A percentile compares a stretch with the other conserved stretches of the same genome.
Evolutionary conservation across 2,888 invertebrate genomes (phyloP).

Genomic region (Drosophila seclusa): DNA sequence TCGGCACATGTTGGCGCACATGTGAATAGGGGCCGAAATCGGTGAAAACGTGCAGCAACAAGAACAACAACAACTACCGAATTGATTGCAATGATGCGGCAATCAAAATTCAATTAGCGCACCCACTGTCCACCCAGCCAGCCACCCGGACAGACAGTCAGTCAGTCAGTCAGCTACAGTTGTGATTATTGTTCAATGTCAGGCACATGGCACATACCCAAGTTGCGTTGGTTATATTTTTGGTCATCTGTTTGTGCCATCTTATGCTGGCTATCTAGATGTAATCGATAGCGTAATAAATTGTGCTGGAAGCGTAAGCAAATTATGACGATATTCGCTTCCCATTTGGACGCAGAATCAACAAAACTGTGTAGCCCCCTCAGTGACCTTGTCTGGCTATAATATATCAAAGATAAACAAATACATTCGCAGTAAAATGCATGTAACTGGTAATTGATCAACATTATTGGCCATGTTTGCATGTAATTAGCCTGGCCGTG

Average conservation of each 20-base stretch:
- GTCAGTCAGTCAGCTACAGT: constrained; percentile 6
- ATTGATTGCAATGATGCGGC: constrained; percentile 71
- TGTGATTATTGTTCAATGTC: constrained; percentile 3
- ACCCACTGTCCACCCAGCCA: constrained; percentile 21
- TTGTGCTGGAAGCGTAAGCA: background rate
- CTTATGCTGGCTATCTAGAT: constrained; percentile 17
- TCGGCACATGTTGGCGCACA: constrained; percentile 57
- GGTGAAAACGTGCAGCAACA: constrained; percentile 11
- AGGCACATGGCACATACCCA: constrained; percentile 12
- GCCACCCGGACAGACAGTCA: background rate
- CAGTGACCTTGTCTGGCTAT: constrained; percentile 27
- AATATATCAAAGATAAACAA: background rate
- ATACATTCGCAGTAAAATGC: constrained; percentile 27
- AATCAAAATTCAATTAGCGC: constrained; percentile 81
- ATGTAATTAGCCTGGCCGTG: constrained; percentile 72
- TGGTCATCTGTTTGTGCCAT: constrained; percentile 10
- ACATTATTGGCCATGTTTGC: constrained; percentile 79
- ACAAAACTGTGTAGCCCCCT: constrained; percentile 59
- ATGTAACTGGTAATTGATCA: constrained; percentile 74
- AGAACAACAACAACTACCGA: constrained; percentile 3
- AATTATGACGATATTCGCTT: background rate
- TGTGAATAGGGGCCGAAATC: constrained; percentile 21
- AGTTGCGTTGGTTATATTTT: background rate
- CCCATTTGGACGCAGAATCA: background rate
- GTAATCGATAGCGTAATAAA: constrained; percentile 11